A percentile compares a stretch with the other conserved stretches of the same genome.
These are phyloP conservation scores for Marisa cornuarietis DNA, from an alignment of 1,140 invertebrate species.

Conservation along the genomic window DNA sequence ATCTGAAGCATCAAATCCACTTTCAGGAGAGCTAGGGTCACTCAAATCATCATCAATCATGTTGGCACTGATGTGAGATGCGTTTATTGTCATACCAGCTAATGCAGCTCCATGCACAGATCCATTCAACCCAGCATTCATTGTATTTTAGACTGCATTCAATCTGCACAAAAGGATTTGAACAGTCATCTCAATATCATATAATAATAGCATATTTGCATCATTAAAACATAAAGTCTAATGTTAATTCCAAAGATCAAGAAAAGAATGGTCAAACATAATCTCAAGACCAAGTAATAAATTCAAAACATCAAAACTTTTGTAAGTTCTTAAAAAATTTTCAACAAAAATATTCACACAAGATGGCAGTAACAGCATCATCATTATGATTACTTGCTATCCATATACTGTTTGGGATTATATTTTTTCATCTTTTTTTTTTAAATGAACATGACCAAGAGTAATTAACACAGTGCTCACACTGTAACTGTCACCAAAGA, in stretches of 20 bases:
- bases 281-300: too few species aligned
- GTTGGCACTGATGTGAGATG: conserved; percentile 35
- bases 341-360: too few species aligned
- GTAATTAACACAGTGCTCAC: too few species aligned
- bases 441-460: too few species aligned
- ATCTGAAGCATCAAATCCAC: conserved; percentile 66
- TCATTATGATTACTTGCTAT: too few species aligned
- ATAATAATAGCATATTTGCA: not conserved
- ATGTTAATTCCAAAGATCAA: not conserved
- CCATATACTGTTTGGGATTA: too few species aligned
- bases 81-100: conserved; percentile 32
- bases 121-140: conserved; percentile 29
- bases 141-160: conserved; percentile 11
- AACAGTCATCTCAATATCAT: not conserved
- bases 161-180: not conserved
- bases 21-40: conserved; percentile 66
- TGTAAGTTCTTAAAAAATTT: too few species aligned
- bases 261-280: not conserved
- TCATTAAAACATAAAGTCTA: not conserved
- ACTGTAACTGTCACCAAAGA: too few species aligned
- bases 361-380: too few species aligned
- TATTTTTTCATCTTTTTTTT: too few species aligned
- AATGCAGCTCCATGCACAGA: conserved; percentile 26
- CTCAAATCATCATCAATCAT: conserved; percentile 57
- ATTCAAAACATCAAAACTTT: too few species aligned